Evolutionary conservation across 2,888 invertebrate species (phyloP).

Genomic region (Crioceris asparagi): DNA sequence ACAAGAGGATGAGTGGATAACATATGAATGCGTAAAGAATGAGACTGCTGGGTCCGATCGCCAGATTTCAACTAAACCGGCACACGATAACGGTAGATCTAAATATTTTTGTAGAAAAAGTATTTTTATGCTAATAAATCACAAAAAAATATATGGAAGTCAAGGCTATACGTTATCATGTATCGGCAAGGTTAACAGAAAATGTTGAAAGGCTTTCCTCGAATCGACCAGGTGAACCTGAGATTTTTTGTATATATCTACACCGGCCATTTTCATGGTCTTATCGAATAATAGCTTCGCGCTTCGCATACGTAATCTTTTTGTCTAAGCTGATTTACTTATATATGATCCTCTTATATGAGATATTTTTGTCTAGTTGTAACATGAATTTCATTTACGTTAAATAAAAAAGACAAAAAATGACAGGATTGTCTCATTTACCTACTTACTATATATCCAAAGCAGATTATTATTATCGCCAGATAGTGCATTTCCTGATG

Average conservation of each 20-base stretch:
- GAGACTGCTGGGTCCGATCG: conserved; percentile 27
- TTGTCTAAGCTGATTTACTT: conserved; percentile 18
- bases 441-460: too few relatives aligned
- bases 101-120: too few relatives aligned
- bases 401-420: too few relatives aligned
- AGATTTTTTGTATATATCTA: conserved; percentile 38
- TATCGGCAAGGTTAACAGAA: conserved; percentile 7
- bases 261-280: conserved; percentile 31
- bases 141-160: too few relatives aligned
- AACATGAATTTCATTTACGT: conserved; percentile 17
- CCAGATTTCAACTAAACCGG: conserved; percentile 13
- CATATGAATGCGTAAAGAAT: conserved; percentile 17
- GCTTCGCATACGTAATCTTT: conserved; percentile 23
- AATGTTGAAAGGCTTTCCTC: conserved; percentile 25
- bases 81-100: background rate
- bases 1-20: conserved; percentile 19
- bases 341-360: conserved; percentile 6
- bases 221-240: conserved; percentile 37
- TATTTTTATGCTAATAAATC: too few relatives aligned
- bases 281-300: conserved; percentile 19
- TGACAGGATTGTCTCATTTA: too few relatives aligned
- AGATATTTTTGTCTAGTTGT: conserved; percentile 25
- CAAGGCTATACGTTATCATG: too few relatives aligned
- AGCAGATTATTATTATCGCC: too few relatives aligned
- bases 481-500: too few relatives aligned